Evolutionary conservation across 2,888 invertebrate genomes (phyloP).

Genomic region (Tethea ocularis): DNA sequence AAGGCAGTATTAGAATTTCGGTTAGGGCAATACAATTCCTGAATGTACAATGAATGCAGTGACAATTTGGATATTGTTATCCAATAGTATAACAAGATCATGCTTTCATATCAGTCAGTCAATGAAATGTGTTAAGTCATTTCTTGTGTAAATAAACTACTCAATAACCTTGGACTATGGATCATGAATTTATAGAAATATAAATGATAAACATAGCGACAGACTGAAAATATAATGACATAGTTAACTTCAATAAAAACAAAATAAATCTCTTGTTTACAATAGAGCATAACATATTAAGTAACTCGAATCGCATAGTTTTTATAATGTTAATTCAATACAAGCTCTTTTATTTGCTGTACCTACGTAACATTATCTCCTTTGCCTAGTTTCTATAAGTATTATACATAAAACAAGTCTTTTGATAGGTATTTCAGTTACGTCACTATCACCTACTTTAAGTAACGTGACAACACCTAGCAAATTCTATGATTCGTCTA

Average conservation of each 20-base stretch:
- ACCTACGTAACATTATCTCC: background rate
- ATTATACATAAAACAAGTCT: background rate
- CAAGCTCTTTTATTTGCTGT: background rate
- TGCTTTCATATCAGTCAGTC: constrained; percentile 35
- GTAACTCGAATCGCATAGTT: background rate
- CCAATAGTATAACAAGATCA: constrained; percentile 27
- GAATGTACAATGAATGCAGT: constrained; percentile 27
- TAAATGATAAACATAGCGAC: too few species aligned
- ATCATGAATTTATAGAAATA: background rate
- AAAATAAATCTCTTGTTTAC: constrained; percentile 1
- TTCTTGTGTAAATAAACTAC: constrained; percentile 31
- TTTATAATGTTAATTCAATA: background rate
- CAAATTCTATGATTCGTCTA: background rate
- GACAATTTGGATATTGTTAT: constrained; percentile 37
- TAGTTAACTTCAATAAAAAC: too few species aligned
- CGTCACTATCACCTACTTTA: background rate
- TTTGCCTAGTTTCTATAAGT: background rate
- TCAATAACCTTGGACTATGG: constrained; percentile 11
- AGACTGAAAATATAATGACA: too few species aligned
- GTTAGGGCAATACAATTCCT: constrained; percentile 28
- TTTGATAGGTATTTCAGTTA: background rate
- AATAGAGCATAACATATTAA: background rate
- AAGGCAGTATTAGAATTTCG: constrained; percentile 39
- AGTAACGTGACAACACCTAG: background rate
- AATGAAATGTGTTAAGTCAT: constrained; percentile 27